Evolutionary conservation across 2,888 invertebrate genomes (phyloP).

Genomic region (Matsumyia berberina): DNA sequence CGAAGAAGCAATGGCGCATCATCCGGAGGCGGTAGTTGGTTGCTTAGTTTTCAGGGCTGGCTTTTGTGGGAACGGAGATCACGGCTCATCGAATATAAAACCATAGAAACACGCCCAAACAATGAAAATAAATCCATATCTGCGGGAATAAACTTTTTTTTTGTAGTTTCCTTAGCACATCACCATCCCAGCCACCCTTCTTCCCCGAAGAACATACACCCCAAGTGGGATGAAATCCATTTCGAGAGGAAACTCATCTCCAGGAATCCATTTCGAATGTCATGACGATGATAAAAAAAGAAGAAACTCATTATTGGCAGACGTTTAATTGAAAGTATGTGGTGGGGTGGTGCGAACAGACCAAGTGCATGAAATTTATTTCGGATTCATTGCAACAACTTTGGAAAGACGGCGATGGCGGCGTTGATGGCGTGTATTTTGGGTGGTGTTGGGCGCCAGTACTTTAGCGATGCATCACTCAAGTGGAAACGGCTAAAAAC

Average conservation of each 20-base stretch:
- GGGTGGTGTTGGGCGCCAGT: not conserved
- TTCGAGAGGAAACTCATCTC: constrained; percentile 10
- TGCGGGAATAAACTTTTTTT: constrained; percentile 1
- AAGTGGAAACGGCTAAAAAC: constrained; percentile 56
- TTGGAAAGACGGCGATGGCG: not conserved
- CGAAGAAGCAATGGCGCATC: constrained; percentile 17
- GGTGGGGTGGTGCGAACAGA: not conserved
- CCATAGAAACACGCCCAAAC: constrained; percentile 52
- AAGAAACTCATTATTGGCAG: constrained; percentile 73
- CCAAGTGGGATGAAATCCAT: constrained; percentile 28
- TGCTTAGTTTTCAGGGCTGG: not conserved
- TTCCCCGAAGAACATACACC: not conserved
- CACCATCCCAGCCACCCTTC: not conserved
- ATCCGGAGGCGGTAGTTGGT: constrained; percentile 1
- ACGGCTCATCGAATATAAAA: constrained; percentile 50
- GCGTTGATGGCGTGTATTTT: not conserved
- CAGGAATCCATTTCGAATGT: constrained; percentile 56
- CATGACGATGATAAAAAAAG: constrained; percentile 66
- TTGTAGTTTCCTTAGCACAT: not conserved
- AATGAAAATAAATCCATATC: constrained; percentile 49
- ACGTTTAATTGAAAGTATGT: constrained; percentile 70
- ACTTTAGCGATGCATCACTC: constrained; percentile 55
- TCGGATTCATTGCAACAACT: constrained; percentile 43
- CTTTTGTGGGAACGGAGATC: constrained; percentile 1
- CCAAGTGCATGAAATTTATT: constrained; percentile 51